Evolutionary conservation across 1,140 invertebrate genomes (phyloP), one percentile per base, ranked within the genome.

Genomic region (Plodia interpunctella): DNA sequence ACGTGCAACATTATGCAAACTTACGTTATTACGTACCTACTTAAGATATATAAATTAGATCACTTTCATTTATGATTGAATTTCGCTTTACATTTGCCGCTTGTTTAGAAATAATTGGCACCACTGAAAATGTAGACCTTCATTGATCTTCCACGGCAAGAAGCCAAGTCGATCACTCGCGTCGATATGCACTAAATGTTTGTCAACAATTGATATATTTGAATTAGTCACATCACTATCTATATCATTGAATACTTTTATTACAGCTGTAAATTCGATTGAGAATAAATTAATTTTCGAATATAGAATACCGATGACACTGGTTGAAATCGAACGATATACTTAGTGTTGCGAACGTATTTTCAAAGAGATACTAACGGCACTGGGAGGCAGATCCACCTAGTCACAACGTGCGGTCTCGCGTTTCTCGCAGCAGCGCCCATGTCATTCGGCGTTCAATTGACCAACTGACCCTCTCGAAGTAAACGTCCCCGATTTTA

Each of bases 391-490:
- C 83, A 78, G 56, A 88, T 87, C 86, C 86, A 88, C 71, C 86
- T 77, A 63, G 76, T 73, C 50, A 87, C 80, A 50, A 87, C 81
- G 74, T 88, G 82, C 4, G 82, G 85, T 20, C 86, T 78, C 21
- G 86, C 74, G 76, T 86, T 88, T 64, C 72, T 88, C 63, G 82
- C 79, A 25, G 86, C 79, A 55, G 82, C 80, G 62, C 83, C 86
- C 86, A 88, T 88, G 72, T 81, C 78, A 83, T 76, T 68, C 63
- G 65, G 71, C 76, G 74, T 68, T 74, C 78, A 74, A 83, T 80
- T 58, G 62, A 64, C 72, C 71, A 66, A 88, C 83, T 88, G 83
- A 71, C 68, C 66, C 72, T 70, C 72, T 59, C 72, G 55, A 65
- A 71, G 77, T 66, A 71, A 74, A 74, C 67, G 74, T 72, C 64